Base-by-base conservation (phyloP, 2,888 invertebrate genomes). In the Drosophila birchii region DNA sequence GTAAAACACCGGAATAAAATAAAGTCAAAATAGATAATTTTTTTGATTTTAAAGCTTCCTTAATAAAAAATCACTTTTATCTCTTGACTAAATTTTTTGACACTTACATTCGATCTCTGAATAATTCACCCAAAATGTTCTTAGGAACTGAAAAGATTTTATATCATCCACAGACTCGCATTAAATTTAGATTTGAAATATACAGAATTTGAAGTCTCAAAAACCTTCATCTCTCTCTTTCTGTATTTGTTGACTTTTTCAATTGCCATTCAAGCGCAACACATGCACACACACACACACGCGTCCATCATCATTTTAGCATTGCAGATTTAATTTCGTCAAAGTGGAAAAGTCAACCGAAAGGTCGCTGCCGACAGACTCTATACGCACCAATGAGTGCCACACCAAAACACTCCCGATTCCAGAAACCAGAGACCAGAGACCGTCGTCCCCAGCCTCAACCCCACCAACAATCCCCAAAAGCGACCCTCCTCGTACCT, bases 311-410 rank as follows among this genome's bases (percentile, higher is more conserved):
- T 62, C 62, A 71, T 78, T 87, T 84, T 80, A 84, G 89, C 85
- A 87, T 84, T 86, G 85, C 85, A 76, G 88, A 89, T 84, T 89
- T 81, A 81, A 84, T 87, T 84, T 87, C 57, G 70, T 74, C 75
- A 81, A 79, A 81, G 82, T 79, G 68, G 74, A 84, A 81, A 78
- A 81, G 89, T 79, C 82, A 79, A 79, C 75, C 56, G 63, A 84
- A 78, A 73, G 82, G 72, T 78, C 78, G 70, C 34, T 58, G 51
- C 3, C 34, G 67, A 43, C 49, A 66, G 58, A 55, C 68, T 61
- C 68, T 61, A 51, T 36, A 68, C 61, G 58, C 58, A 71, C 54
- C 73, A 61, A 61, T 53, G 57, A 67, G 57, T 74, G 43, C 56
- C 57, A 38, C 45, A 54, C 68, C 45, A 49, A 58, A 57, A 58